Evolutionary conservation across 2,888 invertebrate genomes (phyloP).

Genomic region (Dynastes hyllus): DNA sequence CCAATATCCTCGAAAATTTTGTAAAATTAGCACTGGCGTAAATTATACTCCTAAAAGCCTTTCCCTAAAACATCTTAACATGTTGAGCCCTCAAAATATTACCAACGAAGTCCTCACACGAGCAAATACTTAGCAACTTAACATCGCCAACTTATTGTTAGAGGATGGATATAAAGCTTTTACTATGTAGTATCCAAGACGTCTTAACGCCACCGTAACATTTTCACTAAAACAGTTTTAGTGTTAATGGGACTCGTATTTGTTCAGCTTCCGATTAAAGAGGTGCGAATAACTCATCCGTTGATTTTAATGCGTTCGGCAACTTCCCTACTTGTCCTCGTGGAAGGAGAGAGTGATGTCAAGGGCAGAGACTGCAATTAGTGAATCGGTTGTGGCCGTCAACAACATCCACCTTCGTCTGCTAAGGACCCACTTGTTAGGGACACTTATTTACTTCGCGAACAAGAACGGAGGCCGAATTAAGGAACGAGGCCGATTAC

Average conservation of each 20-base stretch:
- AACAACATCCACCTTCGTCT: slow-evolving; percentile 56
- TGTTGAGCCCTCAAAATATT: neutral
- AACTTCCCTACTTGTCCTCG: slow-evolving; percentile 53
- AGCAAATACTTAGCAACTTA: slow-evolving; percentile 12
- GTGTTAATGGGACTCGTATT: slow-evolving; percentile 47
- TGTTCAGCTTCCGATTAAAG: slow-evolving; percentile 49
- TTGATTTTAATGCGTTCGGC: slow-evolving; percentile 52
- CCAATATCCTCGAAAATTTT: neutral
- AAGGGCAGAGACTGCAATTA: slow-evolving; percentile 60
- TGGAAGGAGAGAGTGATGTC: slow-evolving; percentile 56
- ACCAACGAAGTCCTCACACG: neutral
- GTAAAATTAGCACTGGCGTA: neutral
- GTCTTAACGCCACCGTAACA: slow-evolving; percentile 19
- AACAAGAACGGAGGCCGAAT: slow-evolving; percentile 44
- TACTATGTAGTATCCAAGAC: neutral
- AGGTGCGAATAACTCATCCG: slow-evolving; percentile 53
- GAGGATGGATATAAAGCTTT: slow-evolving; percentile 33
- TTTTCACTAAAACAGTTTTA: slow-evolving; percentile 50
- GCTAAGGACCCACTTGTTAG: slow-evolving; percentile 54
- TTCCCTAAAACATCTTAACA: slow-evolving; percentile 4
- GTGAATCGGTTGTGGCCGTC: slow-evolving; percentile 59
- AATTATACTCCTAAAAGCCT: neutral
- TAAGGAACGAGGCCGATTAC: slow-evolving; percentile 45
- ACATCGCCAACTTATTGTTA: neutral
- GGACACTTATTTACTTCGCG: slow-evolving; percentile 54